Conservation (phyloP, 2,888 invertebrate species). For the Embidobia sp. region DNA sequence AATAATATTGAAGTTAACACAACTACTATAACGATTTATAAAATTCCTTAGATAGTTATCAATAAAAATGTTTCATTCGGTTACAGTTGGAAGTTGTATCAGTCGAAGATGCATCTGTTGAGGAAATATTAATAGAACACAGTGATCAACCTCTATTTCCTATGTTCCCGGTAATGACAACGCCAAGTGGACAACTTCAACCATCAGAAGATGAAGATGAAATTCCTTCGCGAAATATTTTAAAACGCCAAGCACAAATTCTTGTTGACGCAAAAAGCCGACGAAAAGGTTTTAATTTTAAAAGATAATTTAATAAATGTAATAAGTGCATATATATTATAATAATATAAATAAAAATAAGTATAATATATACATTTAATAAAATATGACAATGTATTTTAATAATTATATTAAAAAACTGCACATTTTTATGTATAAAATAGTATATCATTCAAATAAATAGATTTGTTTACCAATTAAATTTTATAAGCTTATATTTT, state of each 20-base stretch:
- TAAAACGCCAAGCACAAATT: conserved; percentile 91
- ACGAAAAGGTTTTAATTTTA: conserved; percentile 85
- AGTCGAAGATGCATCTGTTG: conserved; percentile 68
- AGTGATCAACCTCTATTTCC: conserved; percentile 75
- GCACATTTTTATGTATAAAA: no score
- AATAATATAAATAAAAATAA: no score
- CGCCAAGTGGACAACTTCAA: conserved; percentile 70
- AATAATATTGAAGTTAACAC: no score
- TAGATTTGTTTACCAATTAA: no score
- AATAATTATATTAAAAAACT: no score
- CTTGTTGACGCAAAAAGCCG: conserved; percentile 92
- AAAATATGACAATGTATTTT: no score
- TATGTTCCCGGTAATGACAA: conserved; percentile 71
- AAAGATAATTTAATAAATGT: conserved; percentile 70
- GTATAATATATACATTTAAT: no score
- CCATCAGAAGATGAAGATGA: conserved; percentile 91
- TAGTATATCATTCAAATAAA: no score
- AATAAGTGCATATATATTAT: no score
- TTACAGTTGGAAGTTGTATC: conserved; percentile 74
- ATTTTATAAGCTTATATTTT: no score
- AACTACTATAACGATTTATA: no score
- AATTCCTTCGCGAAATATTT: conserved; percentile 89
- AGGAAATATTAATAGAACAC: conserved; percentile 65
- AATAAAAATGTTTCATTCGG: not conserved
- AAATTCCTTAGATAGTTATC: no score